Evolutionary conservation across 64 coral and sea anemone species (phyloP), one percentile per base, ranked within the genome.

Genomic region (Dendronephthya gigantea): DNA sequence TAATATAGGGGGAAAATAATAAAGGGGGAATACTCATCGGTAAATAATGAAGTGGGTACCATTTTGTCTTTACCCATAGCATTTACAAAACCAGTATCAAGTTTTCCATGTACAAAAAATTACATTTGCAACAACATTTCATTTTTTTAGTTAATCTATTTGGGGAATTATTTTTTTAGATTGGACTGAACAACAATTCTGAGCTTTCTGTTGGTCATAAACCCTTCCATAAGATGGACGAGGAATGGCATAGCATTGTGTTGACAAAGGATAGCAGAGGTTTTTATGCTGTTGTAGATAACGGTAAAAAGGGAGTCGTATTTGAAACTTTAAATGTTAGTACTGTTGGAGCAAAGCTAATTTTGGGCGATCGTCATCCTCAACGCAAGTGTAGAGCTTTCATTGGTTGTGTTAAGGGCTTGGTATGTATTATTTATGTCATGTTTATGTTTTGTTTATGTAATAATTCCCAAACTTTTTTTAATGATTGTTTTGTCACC

Each of bases 381-480:
- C 27, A 79, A 79, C 30, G 17, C 36, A 0, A 34, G 15, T 79
- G 72, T 29, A 36, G 17, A 29, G 15, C 72, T 79, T 79, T 79
- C 36, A 39, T 79, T 29, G 72, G 72, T 79, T 79, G 72, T 79
- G 72, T 79, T 17, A 79, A 79, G 36, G 72, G 29, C 36, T 79
- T 79, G 72, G 72, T 79, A 39, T 28, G 29, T 79, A 62, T 62
- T 17, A n/a, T 6, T 79, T 19, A 28, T 79, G 36, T 34, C 30
- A 8, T 34, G 29, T 79, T 39, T 79, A 0, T 35, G 22, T 2
- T 35, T 79, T 79, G 72, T 79, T 79, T 19, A 66, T 7, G 6
- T 17, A 66, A 30, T 22, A 5, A 17, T 30, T n/a, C 22, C 58
- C 14, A 66, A 66, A 7, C 58, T 5, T 30, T n/a, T 22, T 2